Conservation (phyloP, 2,888 invertebrate species). For the Eretmocerus hayati region DNA sequence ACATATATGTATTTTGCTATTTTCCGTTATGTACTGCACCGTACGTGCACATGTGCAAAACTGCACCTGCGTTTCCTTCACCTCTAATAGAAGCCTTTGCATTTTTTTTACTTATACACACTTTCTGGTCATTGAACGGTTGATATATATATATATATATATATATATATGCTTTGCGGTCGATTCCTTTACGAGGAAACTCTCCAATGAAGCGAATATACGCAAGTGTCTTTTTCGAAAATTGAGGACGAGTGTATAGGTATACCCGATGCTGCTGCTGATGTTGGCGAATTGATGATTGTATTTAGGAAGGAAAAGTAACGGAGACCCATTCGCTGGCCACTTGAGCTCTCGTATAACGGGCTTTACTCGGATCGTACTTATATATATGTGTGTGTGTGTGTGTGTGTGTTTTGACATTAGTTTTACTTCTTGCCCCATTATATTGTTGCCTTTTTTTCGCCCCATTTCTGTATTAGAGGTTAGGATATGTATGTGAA, state of each 20-base stretch:
- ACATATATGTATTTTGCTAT: background rate
- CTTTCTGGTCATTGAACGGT: background rate
- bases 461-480: no score
- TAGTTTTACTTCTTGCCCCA: no score
- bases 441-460: no score
- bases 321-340: background rate
- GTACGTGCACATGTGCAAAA: background rate
- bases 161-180: no score
- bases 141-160: no score
- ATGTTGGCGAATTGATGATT: no score
- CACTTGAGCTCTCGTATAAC: background rate
- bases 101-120: background rate
- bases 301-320: background rate
- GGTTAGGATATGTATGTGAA: no score
- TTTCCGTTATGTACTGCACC: background rate
- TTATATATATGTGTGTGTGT: background rate
- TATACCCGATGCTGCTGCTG: background rate
- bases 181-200: conserved; percentile 1
- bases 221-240: conserved; percentile 6
- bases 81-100: background rate
- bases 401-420: background rate
- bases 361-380: background rate
- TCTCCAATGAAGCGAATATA: background rate
- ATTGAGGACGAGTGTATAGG: conserved; percentile 8
- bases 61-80: background rate